A percentile compares a stretch with the other conserved stretches of the same genome.
These are phyloP conservation scores for Chiloscyllium plagiosum DNA, from an alignment of 2,113 vertebrate genomes.

Conservation along the genomic window DNA sequence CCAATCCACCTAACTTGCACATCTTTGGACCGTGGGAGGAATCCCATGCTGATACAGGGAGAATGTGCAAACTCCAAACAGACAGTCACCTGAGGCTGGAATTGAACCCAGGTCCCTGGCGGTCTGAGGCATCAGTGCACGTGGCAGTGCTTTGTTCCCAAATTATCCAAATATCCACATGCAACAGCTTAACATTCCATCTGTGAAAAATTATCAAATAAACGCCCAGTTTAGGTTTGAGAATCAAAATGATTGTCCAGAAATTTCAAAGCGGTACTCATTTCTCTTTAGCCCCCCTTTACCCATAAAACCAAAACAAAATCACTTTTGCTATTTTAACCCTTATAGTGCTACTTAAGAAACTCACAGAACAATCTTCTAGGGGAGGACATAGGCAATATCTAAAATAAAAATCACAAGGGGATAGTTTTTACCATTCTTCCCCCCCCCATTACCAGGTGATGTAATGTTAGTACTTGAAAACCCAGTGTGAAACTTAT, in stretches of 20 bases:
- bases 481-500: background rate
- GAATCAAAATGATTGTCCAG: background rate
- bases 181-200: background rate
- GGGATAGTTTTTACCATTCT: background rate
- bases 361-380: background rate
- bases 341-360: no score
- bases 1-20: no score
- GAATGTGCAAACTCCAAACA: no score
- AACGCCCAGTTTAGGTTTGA: background rate
- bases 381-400: background rate
- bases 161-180: background rate
- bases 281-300: background rate
- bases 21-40: no score
- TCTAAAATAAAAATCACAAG: background rate
- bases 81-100: no score
- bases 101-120: no score
- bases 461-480: no score
- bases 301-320: background rate
- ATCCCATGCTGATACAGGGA: no score
- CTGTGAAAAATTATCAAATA: background rate
- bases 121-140: background rate
- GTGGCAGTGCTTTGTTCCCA: background rate
- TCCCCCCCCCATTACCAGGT: background rate
- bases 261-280: background rate
- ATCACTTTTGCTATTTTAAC: background rate